Base-by-base conservation (phyloP, 2,797 vertebrate species). In the Anolis apletophallus region DNA sequence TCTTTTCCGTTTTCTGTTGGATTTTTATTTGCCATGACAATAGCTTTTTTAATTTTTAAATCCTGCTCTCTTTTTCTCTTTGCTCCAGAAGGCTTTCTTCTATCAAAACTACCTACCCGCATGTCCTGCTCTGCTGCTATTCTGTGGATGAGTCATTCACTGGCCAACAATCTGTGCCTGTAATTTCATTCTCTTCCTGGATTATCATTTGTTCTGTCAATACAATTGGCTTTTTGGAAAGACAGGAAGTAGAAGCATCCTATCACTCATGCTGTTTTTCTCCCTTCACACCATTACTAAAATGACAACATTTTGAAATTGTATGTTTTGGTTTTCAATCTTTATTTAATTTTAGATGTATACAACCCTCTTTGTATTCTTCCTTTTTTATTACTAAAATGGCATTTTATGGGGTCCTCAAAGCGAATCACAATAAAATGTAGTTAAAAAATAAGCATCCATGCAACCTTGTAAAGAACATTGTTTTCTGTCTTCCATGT, bases 201-300 rank as follows among this genome's bases (percentile, higher is more conserved):
- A 34, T 69, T 11, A 7, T 85, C 83, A 50, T 89, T 91, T 40
- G 72, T 10, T 89, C 81, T 77, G 52, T 59, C 46, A 91, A 36
- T 84, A 64, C 59, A 59, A 29, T 23, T 34, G 74, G 59, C n/a
- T 86, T 50, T 92, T 90, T 84, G 75, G 87, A 87, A 54, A 61
- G n/a, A 50, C 29, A 50, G 9, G 8, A 34, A 72, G 69, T 71
- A 1, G 7, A 46, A 84, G 77, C 13, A 0, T 4, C 76, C 32
- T 92, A 46, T 80, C 14, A 79, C 34, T 79, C 36, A 83, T 80
- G 29, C 68, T 85, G 32, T 84, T 16, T 29, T 88, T 78, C 0
- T 57, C 83, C 73, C 67, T 21, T 13, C 16, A 88, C 84, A 36
- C 21, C 40, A 75, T 80, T 6, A 7, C 52, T 81, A 54, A 36